Conservation (phyloP, 2,797 vertebrate genomes). For the Podarcis siculus region DNA sequence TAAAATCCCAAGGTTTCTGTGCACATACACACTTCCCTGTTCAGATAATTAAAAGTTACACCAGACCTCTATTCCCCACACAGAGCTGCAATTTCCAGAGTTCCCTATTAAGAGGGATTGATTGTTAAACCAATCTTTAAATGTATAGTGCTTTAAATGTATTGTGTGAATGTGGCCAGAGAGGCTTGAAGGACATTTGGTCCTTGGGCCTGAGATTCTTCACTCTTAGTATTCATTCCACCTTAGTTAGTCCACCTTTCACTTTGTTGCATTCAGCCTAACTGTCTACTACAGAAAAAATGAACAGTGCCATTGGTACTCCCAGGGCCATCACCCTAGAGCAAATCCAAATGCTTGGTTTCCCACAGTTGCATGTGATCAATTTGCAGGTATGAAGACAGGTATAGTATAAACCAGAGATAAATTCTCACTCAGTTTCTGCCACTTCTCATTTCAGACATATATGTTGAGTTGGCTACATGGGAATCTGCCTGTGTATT, state of each 20-base stretch:
- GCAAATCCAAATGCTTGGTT: background rate
- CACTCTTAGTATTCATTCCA: background rate
- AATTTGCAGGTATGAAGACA: background rate
- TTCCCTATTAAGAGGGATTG: too few species aligned
- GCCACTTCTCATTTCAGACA: background rate
- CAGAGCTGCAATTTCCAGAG: too few species aligned
- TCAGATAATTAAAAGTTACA: too few species aligned
- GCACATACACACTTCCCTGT: too few species aligned
- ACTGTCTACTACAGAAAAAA: background rate
- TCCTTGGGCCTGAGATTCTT: too few species aligned
- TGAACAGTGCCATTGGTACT: rapidly evolving
- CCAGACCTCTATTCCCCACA: too few species aligned
- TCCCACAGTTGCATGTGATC: too few species aligned
- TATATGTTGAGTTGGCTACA: background rate
- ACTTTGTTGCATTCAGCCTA: background rate
- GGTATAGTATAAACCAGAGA: background rate
- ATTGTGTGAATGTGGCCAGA: too few species aligned
- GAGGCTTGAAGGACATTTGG: too few species aligned
- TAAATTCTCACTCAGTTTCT: background rate
- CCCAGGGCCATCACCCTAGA: background rate
- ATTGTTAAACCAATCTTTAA: too few species aligned
- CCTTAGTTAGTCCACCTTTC: background rate
- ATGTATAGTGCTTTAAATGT: too few species aligned
- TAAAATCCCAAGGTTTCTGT: too few species aligned
- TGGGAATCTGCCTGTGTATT: constrained; percentile 2